phyloP scores from a whole-genome alignment of 2,113 vertebrate species.

The Catagonus wagneri region DNA sequence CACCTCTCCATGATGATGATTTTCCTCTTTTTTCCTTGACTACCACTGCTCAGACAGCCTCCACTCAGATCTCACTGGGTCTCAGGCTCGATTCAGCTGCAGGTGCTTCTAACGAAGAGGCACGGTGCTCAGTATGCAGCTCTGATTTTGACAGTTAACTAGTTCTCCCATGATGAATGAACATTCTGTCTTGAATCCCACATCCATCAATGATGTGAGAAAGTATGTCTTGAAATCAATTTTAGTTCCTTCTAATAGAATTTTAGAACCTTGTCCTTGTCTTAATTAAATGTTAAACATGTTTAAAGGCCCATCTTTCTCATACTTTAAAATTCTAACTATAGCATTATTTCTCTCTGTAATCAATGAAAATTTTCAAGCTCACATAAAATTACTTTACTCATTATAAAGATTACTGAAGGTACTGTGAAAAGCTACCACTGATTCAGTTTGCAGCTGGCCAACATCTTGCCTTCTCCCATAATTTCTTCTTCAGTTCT shows the following conservation, averaged over 20 bases:
- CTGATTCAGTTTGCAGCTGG: neutral
- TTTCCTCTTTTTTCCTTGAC: neutral
- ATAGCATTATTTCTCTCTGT: neutral
- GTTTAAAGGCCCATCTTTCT: neutral
- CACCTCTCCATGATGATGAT: neutral
- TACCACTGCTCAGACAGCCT: neutral
- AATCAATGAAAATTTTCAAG: neutral
- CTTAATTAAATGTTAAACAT: neutral
- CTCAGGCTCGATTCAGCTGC: neutral
- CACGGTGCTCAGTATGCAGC: neutral
- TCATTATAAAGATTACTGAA: neutral
- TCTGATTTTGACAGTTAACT: neutral
- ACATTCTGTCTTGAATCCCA: neutral
- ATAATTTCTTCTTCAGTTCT: neutral
- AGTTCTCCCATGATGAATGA: neutral
- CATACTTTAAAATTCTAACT: neutral
- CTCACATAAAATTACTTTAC: neutral
- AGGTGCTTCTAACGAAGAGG: neutral
- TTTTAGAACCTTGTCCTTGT: neutral
- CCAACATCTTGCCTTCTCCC: slow-evolving; percentile 11
- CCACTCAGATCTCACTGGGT: neutral
- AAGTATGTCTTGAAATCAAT: neutral
- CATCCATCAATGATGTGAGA: neutral
- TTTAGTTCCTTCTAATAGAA: slow-evolving; percentile 5
- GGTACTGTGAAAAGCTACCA: neutral